Base-by-base conservation (phyloP, 2,888 invertebrate species). In the Synergus gifuensis region DNA sequence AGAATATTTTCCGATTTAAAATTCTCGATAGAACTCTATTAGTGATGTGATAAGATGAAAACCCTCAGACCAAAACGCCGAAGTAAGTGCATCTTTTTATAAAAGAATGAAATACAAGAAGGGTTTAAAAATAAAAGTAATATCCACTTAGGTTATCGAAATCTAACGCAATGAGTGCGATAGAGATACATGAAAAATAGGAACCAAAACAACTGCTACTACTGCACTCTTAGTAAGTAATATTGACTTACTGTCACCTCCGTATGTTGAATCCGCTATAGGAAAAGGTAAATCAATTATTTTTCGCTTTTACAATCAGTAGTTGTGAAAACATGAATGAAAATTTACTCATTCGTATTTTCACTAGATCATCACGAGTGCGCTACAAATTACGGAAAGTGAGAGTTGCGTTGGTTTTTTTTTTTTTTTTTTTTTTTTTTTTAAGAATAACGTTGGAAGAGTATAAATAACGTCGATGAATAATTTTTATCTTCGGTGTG, bases 191-290 rank as follows among this genome's bases (percentile, higher is more conserved):
- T 78, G 79, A 82, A 67, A 80, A 84, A 83, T 22, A 44, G 22
- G 14, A 69, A 79, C 83, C 66, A 80, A 85, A 85, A 76, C 81
- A 81, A 79, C 80, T 83, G 84, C 86, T 83, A 85, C 90, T 90
- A 90, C 89, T 81, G 85, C 91, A 92, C 91, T 88, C 91, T 90
- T 90, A 91, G 81, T 87, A 91, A 80, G 77, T 89, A 84, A 86
- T 88, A 87, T 86, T 78, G 84, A 94, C 94, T 94, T 94, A 94
- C 94, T 94, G 92, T 94, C 93, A 93, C 94, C 94, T 94, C 95
- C 96, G 94, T 95, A 95, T 90, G 95, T 93, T 89, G 95, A 95
- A 94, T 96, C 96, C 94, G 95, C 96, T 96, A 94, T 87, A 92
- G 92, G 85, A 93, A 93, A 90, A 90, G 84, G 83, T 85, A 80